Percentiles rank a stretch among this genome's conserved stretches.
Evolutionary conservation across 1,140 invertebrate species (phyloP).

Genomic region (Drosophila pseudoananassae): DNA sequence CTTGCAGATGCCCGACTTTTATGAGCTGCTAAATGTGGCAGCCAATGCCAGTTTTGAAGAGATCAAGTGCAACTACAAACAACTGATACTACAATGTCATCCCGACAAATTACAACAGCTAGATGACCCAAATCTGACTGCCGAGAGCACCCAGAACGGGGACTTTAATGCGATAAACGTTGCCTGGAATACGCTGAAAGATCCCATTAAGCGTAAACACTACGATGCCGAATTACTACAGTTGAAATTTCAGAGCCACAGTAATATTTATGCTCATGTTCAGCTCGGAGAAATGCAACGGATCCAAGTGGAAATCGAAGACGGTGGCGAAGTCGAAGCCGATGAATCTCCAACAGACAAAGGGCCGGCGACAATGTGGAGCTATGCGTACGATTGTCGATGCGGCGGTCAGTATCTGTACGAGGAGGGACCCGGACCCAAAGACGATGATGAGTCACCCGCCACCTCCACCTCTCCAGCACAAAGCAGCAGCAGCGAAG

Average conservation of each 20-base stretch:
- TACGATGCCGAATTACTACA: conserved; percentile 82
- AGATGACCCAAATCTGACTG: conserved; percentile 58
- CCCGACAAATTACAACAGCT: conserved; percentile 79
- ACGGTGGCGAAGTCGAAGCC: background rate
- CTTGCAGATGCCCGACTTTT: conserved; percentile 68
- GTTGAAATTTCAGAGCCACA: conserved; percentile 74
- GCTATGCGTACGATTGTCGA: conserved; percentile 76
- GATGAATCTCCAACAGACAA: conserved; percentile 45
- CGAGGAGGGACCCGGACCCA: conserved; percentile 56
- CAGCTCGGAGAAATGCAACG: conserved; percentile 64
- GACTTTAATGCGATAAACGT: conserved; percentile 77
- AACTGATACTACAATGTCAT: conserved; percentile 83
- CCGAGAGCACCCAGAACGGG: conserved; percentile 21
- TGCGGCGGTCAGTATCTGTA: conserved; percentile 82
- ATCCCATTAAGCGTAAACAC: conserved; percentile 74
- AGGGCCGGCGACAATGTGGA: conserved; percentile 47
- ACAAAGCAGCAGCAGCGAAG: conserved; percentile 61
- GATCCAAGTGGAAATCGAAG: conserved; percentile 29
- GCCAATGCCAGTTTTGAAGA: conserved; percentile 70
- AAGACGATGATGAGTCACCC: conserved; percentile 54
- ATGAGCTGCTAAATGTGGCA: conserved; percentile 65
- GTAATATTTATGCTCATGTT: conserved; percentile 73
- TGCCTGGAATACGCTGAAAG: conserved; percentile 82
- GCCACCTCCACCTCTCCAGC: background rate
- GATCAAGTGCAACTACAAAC: conserved; percentile 78